Base-by-base conservation (phyloP, 2,888 invertebrate species). In the Eulithis prunata region DNA sequence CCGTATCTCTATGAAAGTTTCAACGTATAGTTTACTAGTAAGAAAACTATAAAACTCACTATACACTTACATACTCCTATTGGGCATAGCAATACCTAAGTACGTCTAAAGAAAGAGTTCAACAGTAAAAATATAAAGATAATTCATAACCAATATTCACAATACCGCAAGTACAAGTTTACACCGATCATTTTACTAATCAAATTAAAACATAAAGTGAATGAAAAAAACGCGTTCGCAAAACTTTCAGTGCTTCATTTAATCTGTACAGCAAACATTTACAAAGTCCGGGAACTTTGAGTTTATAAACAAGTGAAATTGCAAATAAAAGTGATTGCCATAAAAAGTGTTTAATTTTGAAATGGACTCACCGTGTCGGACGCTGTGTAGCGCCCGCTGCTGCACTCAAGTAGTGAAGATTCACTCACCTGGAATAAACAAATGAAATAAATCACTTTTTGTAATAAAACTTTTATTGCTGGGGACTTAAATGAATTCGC, bases 321-420 rank as follows among this genome's bases (percentile, higher is more conserved):
- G 52, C 10, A 10, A 56, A n/a, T 12, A 61, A 49, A 68, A 70
- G 64, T 70, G 68, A 61, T 69, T 69, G 70, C 69, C 69, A 68
- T 69, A 71, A 71, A 71, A 71, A 71, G 68, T 73, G 65, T 71
- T 68, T 75, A 82, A 75, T 79, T 79, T 78, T 76, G 75, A 84
- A 83, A 78, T 78, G 54, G 75, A 92, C 93, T 91, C 82, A 93
- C 93, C 93, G 92, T 90, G 76, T 93, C 92, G 90, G 92, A 90
- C 90, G 91, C 90, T 85, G 91, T 86, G 91, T 88, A 93, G 85
- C 91, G 93, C 86, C 91, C 93, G 89, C 88, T 90, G 91, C 91
- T 87, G 93, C 93, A 93, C 91, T 93, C 93, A 86, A 93, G 91
- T 87, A 93, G 93, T 89, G 92, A 91, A 91, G 91, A 87, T 91